Base-by-base conservation (phyloP, 2,113 vertebrate species). In the Buteo buteo region DNA sequence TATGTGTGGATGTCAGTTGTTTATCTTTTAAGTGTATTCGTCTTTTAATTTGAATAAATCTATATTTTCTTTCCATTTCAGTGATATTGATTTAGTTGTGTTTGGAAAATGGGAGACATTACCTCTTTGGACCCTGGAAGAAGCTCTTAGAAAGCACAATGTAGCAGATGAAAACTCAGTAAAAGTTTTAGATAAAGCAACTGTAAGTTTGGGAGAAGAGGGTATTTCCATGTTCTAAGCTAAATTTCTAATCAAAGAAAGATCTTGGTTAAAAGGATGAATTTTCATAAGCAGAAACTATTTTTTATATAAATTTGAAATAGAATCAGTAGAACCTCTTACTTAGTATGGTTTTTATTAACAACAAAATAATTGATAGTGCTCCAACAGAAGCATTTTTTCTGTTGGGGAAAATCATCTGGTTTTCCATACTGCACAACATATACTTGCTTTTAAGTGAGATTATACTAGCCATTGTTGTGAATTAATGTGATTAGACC, bases 151-250 rank as follows among this genome's bases (percentile, higher is more conserved):
- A 92, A 99, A 99, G 96, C 99, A 99, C 95, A 99, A 99, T 32
- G 98, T 99, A 36, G 99, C 99, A 38, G 99, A 99, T 86, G 99
- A 99, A 97, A 99, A 99, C 91, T 99, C 99, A 11, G 98, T 99
- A 71, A 99, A 99, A 96, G 99, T 99, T 96, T 98, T 99, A 94
- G 99, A 99, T 98, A 99, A 99, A 98, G 99, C 99, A 83, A 99
- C 99, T 92, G 99, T 99, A 98, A 97, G 98, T 98, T 76, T 91
- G 49, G 87, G 94, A 57, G 19, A 95, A 67, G 72, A 44, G 65
- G 61, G 31, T 67, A 8, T 93, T 81, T 16, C 24, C 7, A 66
- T 93, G 28, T 83, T 93, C 16, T 69, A 52, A 82, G 34, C 40
- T 69, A 28, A 38, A 66, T 73, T 58, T 87, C 8, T 70, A 54